Evolutionary conservation across 1,140 invertebrate species (phyloP), one percentile per base, ranked within the genome.

Genomic region (Drosophila mayri): DNA sequence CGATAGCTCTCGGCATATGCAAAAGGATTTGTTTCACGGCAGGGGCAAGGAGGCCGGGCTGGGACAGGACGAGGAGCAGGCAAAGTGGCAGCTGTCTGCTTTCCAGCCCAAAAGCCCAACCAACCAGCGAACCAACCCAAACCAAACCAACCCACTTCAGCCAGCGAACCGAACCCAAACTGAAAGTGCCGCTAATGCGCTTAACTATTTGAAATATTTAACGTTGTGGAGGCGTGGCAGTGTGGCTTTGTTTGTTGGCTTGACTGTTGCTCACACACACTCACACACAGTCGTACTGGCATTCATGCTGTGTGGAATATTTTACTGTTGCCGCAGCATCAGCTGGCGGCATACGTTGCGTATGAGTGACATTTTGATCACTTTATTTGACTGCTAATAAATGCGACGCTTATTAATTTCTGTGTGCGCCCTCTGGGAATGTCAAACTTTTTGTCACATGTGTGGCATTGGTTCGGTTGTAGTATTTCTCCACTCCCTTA

Each of bases 201-300:
- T 90, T 90, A 90, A 90, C 85, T 90, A 90, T 88, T 90, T 90
- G 84, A 88, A 90, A 88, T 88, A 88, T 88, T 81, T 90, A 73
- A 73, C 70, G 70, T 72, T 73, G 77, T 63, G 55, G 62, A 46
- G 66, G 63, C 52, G 68, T 63, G 74, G 74, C 44, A 58, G 75
- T 54, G 64, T 77, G 73, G 43, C 46, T 72, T 81, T 61, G 57
- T 58, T 77, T 76, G 44, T 67, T 66, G 50, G 59, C 63, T 60
- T 82, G 80, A 65, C 62, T 75, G 72, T 67, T 73, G 46, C 60
- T 60, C 52, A 66, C 57, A 47, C 67, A 71, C 32, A 72, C 60
- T 60, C 52, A 66, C 57, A 47, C 67, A 71, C 32, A 72, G 47
- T 61, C 41, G 18, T n/a, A 49, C 1, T 32, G 28, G 40, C 37